A percentile compares a stretch with the other conserved stretches of the same genome.
phyloP scores from a whole-genome alignment of 2,113 vertebrate genomes.

The Brienomyrus brachyistius region DNA sequence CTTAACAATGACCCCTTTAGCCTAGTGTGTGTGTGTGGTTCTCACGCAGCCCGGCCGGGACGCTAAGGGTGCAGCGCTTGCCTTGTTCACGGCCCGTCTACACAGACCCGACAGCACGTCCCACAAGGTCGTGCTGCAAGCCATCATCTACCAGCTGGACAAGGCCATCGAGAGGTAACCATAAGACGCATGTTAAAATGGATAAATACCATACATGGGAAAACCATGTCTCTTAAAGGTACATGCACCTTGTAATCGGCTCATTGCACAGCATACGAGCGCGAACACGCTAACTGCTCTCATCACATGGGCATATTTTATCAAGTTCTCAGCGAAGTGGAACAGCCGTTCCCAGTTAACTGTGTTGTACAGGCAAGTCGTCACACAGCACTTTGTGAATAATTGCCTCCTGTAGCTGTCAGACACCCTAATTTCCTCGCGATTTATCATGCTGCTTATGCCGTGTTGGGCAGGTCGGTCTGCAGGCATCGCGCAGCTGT shows the following conservation, averaged over 20 bases:
- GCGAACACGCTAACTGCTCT: neutral
- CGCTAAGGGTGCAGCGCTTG: conserved; percentile 65
- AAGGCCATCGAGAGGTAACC: conserved; percentile 67
- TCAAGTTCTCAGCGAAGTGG: neutral
- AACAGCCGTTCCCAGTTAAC: neutral
- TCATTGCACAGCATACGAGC: neutral
- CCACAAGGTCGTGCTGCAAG: conserved; percentile 68
- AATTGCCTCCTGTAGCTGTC: conserved; percentile 33
- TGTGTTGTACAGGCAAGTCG: neutral
- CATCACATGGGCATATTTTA: neutral
- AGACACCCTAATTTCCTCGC: conserved; percentile 28
- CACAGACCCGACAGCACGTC: conserved; percentile 61
- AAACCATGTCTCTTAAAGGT: neutral
- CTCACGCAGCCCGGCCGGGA: conserved; percentile 60
- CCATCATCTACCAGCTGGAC: conserved; percentile 72
- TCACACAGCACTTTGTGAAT: conserved; percentile 17
- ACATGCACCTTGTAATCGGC: neutral
- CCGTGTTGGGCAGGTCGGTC: neutral
- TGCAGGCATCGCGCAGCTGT: neutral
- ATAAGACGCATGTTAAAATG: neutral
- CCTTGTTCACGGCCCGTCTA: conserved; percentile 66
- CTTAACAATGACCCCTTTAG: neutral
- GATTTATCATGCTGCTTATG: neutral
- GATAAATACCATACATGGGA: neutral
- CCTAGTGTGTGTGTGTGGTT: neutral